Conservation (phyloP, 2,797 vertebrate genomes). For the Falco novaeseelandiae region DNA sequence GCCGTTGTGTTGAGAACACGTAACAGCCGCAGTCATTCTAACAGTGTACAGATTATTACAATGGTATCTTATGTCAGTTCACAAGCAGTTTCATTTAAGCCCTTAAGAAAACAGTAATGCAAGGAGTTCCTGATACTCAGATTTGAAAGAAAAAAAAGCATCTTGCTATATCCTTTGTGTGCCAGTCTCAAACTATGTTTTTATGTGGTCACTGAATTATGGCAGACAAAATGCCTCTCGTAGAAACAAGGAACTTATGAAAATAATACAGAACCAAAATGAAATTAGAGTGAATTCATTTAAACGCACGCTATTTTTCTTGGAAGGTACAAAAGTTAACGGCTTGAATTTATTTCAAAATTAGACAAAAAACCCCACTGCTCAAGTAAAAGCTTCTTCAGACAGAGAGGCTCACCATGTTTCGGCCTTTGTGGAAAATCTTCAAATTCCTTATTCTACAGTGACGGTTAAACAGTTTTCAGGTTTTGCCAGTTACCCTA, state of each 20-base stretch:
- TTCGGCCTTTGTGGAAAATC: background rate
- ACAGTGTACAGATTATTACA: background rate
- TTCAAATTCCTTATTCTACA: background rate
- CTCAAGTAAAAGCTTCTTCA: background rate
- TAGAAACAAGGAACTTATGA: background rate
- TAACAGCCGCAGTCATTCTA: background rate
- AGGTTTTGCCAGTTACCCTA: background rate
- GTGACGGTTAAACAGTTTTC: background rate
- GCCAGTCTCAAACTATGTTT: background rate
- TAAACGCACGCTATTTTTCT: background rate
- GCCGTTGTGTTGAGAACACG: fast-evolving
- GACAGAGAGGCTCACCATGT: background rate
- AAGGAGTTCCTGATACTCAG: background rate
- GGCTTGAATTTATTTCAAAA: background rate
- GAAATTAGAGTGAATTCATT: background rate
- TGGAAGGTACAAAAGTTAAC: background rate
- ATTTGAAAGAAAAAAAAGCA: background rate
- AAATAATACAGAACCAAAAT: background rate
- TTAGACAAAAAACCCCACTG: fast-evolving
- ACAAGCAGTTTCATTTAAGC: background rate
- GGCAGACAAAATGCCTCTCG: background rate
- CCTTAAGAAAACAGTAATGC: background rate
- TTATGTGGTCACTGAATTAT: background rate
- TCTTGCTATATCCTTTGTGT: background rate
- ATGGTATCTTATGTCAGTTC: background rate